Percentiles rank a stretch among this genome's conserved stretches.
Conservation (phyloP, 2,113 vertebrate species). For the Gorsachius goisagi region DNA sequence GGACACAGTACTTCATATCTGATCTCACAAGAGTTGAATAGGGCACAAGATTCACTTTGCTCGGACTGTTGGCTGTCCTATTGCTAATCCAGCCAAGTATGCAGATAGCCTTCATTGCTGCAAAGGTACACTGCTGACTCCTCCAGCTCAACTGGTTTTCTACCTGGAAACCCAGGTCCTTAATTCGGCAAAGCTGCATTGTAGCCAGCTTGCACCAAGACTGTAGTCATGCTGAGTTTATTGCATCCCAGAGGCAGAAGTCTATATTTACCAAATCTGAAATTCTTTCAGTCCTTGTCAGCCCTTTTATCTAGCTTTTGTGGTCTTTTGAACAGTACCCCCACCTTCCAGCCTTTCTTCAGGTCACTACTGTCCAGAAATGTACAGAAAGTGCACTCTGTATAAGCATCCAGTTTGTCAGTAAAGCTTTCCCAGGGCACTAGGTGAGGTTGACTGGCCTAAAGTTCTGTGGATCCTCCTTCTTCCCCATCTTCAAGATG, state of each 20-base stretch:
- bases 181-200: background rate
- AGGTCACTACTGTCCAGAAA: background rate
- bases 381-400: fast-evolving
- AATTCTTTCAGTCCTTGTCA: background rate
- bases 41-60: background rate
- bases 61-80: background rate
- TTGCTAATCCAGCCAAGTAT: background rate
- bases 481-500: background rate
- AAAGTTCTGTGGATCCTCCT: background rate
- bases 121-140: background rate
- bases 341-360: background rate
- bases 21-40: background rate
- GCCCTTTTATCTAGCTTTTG: background rate
- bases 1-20: background rate
- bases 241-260: background rate
- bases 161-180: background rate
- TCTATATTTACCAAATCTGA: background rate
- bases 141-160: background rate
- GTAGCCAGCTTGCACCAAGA: background rate
- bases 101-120: background rate
- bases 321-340: fast-evolving
- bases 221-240: background rate
- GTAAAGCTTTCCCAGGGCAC: background rate
- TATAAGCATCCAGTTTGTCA: background rate
- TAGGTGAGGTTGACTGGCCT: background rate